Evolutionary conservation across 2,888 invertebrate genomes (phyloP).

Genomic region (Stictocephala bisonia): DNA sequence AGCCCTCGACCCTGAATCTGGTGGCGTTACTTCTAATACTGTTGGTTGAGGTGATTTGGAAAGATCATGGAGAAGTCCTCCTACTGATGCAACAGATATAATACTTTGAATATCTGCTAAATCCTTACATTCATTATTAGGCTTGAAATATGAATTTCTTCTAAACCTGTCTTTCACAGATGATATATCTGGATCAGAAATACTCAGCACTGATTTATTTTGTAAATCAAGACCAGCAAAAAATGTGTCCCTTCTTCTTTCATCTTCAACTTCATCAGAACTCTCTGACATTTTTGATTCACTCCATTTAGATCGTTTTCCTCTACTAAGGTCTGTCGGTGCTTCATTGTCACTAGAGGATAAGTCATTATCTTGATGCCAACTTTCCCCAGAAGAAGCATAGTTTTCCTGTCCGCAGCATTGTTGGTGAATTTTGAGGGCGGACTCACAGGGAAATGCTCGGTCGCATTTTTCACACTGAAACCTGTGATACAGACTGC

Average conservation of each 20-base stretch:
- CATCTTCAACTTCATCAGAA: constrained; percentile 68
- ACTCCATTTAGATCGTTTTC: constrained; percentile 27
- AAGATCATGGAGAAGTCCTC: constrained; percentile 61
- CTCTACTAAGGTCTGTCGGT: constrained; percentile 47
- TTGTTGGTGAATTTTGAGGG: constrained; percentile 75
- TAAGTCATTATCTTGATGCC: constrained; percentile 36
- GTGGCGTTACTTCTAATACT: constrained; percentile 56
- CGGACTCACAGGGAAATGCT: constrained; percentile 77
- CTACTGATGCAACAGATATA: constrained; percentile 76
- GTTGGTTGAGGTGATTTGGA: constrained; percentile 63
- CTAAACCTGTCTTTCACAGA: background rate
- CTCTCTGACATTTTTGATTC: constrained; percentile 54
- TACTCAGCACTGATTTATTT: constrained; percentile 65
- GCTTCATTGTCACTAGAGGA: constrained; percentile 62
- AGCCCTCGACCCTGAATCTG: constrained; percentile 63
- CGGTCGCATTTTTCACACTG: constrained; percentile 77
- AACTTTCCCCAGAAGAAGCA: constrained; percentile 45
- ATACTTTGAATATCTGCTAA: constrained; percentile 89
- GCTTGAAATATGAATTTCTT: constrained; percentile 17
- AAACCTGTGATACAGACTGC: constrained; percentile 71
- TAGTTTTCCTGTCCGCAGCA: constrained; percentile 58
- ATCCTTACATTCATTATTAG: constrained; percentile 70
- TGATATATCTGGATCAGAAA: constrained; percentile 41
- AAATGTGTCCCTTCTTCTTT: constrained; percentile 78
- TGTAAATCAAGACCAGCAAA: constrained; percentile 83